Percentiles rank a stretch among this genome's conserved stretches.
Conservation (phyloP, 2,113 vertebrate genomes). For the Onychorhynchus coronatus region DNA sequence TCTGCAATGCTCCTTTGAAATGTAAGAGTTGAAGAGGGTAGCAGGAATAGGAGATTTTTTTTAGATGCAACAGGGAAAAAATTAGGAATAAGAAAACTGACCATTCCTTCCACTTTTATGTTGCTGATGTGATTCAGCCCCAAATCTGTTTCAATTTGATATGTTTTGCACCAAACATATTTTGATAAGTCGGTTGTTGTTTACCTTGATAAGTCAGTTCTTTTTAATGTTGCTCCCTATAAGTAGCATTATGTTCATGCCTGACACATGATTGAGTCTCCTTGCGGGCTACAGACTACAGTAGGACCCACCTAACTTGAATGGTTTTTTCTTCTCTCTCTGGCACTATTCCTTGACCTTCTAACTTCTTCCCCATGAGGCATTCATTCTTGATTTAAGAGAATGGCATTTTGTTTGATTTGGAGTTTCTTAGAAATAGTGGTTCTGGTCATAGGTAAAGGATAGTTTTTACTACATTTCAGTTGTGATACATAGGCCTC, state of each 20-base stretch:
- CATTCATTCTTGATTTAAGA: not conserved
- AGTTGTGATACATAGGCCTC: not conserved
- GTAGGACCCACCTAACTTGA: not conserved
- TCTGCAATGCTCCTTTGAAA: not conserved
- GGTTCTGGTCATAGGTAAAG: not conserved
- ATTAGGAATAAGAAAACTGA: not conserved
- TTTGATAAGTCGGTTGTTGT: no score
- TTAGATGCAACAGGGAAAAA: not conserved
- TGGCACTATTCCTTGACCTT: not conserved
- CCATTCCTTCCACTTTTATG: not conserved
- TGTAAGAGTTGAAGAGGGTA: not conserved
- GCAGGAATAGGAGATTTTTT: not conserved
- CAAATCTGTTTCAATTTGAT: not conserved
- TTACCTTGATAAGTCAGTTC: no score
- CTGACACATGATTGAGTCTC: not conserved
- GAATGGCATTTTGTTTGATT: not conserved
- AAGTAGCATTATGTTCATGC: not conserved
- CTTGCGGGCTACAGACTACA: not conserved
- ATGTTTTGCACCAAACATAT: rapidly evolving
- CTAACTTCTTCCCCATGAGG: not conserved
- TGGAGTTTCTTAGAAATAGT: not conserved
- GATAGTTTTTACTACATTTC: not conserved
- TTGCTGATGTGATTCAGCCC: not conserved
- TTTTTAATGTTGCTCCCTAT: not conserved
- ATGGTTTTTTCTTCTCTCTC: not conserved